A percentile compares a stretch with the other conserved stretches of the same genome.
These are phyloP conservation scores for Picathartes gymnocephalus DNA, from an alignment of 2,113 vertebrate species.

Conservation along the genomic window DNA sequence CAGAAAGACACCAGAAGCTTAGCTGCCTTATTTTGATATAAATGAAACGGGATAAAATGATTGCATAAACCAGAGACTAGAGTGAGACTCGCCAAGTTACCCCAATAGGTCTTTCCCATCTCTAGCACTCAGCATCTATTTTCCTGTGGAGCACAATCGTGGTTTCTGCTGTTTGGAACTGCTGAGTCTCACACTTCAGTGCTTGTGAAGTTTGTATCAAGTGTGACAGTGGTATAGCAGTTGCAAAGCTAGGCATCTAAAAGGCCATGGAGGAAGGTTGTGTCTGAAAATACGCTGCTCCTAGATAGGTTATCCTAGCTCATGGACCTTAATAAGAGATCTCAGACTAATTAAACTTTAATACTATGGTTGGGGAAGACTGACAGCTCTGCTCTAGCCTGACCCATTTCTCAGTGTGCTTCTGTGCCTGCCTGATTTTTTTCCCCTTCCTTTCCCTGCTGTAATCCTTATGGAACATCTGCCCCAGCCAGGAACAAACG, in stretches of 20 bases:
- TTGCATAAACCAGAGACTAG: not conserved
- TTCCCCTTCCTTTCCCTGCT: not conserved
- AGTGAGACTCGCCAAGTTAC: not conserved
- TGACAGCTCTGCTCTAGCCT: not conserved
- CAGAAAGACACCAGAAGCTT: not conserved
- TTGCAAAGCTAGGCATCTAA: not conserved
- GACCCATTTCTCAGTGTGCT: not conserved
- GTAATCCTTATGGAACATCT: slow-evolving; percentile 8
- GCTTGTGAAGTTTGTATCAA: not conserved
- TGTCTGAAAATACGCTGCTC: not conserved
- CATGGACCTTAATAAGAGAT: not conserved
- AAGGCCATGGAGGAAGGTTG: not conserved
- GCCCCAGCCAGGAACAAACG: not conserved
- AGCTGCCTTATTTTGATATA: not conserved
- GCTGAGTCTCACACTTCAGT: not conserved
- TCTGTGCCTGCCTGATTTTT: not conserved
- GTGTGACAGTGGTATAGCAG: not conserved
- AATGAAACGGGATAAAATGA: not conserved
- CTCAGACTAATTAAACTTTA: not conserved
- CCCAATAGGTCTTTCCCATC: not conserved
- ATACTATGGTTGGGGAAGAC: not conserved
- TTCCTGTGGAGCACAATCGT: not conserved
- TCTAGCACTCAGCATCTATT: not conserved
- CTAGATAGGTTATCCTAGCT: not conserved
- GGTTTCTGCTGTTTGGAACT: not conserved